Base-by-base conservation (phyloP, 1,140 invertebrate genomes). In the Sycophaga agraensis region DNA sequence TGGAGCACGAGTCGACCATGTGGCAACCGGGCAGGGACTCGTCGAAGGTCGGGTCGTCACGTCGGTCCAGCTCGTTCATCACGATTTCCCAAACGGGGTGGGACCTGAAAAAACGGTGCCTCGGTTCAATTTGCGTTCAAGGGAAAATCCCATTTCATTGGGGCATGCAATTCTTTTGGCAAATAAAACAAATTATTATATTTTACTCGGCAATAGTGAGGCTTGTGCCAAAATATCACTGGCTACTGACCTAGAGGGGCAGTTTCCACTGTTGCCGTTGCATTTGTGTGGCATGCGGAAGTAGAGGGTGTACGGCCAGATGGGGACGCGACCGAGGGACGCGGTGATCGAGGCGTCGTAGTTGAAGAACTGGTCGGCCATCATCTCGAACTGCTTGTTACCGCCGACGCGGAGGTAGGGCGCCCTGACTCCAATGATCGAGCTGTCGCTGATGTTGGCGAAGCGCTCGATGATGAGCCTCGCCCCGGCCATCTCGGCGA, bases 81-180 rank as follows among this genome's bases (percentile, higher is more conserved):
- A 96, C 93, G 86, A 96, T 95, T 82, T 96, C 93, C 93, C 93
- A 96, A 39, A 96, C 91, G 35, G 93, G 92, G 69, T 95, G 93
- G 64, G 90, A 92, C 70, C 91, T 59, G n/a, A 7, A 48, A 48
- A 0, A 26, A 46, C 28, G 28, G 11, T n/a, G n/a, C n/a, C n/a
- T n/a, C n/a, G n/a, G n/a, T n/a, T n/a, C n/a, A n/a, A n/a, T n/a
- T n/a, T n/a, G n/a, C n/a, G n/a, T n/a, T n/a, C n/a, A n/a, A n/a
- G n/a, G n/a, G n/a, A n/a, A n/a, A n/a, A n/a, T n/a, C n/a, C n/a
- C n/a, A n/a, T n/a, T n/a, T n/a, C n/a, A n/a, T n/a, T n/a, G n/a
- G n/a, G n/a, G n/a, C n/a, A n/a, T n/a, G n/a, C n/a, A n/a, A n/a
- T n/a, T n/a, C n/a, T n/a, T n/a, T n/a, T n/a, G n/a, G n/a, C n/a